Evolutionary conservation across 2,113 vertebrate species (phyloP).

Genomic region (Prolemur simus): DNA sequence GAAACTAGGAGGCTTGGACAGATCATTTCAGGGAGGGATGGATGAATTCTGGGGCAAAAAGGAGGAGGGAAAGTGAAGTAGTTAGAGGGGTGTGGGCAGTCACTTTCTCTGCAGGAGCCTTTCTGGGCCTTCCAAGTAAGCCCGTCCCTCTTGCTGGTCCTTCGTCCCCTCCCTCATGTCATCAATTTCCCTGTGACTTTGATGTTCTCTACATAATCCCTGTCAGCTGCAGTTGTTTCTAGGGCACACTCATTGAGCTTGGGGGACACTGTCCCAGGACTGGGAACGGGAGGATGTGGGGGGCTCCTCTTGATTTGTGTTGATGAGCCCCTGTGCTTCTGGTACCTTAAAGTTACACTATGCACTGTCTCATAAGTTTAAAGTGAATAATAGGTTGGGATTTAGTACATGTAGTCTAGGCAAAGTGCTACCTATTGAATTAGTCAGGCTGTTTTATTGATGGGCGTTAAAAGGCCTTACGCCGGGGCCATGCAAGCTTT

Average conservation of each 20-base stretch:
- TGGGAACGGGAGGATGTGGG: neutral
- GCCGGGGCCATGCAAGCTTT: neutral
- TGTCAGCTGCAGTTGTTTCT: neutral
- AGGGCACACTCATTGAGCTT: rapidly evolving
- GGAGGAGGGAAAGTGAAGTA: neutral
- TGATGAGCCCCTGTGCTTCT: neutral
- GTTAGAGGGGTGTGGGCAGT: neutral
- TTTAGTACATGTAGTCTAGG: neutral
- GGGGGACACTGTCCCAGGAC: neutral
- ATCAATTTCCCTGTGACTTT: neutral
- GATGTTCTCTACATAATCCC: neutral
- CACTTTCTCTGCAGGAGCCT: neutral
- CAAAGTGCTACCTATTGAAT: neutral
- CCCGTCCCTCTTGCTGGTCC: rapidly evolving
- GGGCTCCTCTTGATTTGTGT: too few species aligned
- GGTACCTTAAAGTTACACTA: neutral
- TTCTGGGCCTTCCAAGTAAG: neutral
- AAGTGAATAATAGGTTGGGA: neutral
- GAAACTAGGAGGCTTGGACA: neutral
- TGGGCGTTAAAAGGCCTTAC: neutral
- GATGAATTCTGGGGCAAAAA: neutral
- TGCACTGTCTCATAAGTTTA: neutral
- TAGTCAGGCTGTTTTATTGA: neutral
- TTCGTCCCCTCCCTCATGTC: rapidly evolving
- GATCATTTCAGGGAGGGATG: neutral